Evolutionary conservation across 1,140 invertebrate genomes (phyloP).

Genomic region (Bombus sibiricus): DNA sequence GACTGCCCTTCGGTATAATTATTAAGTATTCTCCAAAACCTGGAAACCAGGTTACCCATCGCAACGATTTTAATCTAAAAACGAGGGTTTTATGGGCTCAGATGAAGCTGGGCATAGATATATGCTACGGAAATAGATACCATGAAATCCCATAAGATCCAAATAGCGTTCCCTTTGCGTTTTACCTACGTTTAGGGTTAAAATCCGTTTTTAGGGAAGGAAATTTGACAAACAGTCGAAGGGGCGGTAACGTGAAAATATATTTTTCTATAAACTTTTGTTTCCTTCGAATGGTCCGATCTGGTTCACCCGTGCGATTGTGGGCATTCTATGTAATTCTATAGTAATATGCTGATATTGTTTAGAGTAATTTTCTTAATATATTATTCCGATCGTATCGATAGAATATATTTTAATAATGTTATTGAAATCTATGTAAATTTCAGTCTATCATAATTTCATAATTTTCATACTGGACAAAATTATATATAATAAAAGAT

Average conservation of each 20-base stretch:
- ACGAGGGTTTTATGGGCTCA: conserved; percentile 61
- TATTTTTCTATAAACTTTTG: conserved; percentile 31
- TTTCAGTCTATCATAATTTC: background rate
- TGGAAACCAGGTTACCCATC: conserved; percentile 42
- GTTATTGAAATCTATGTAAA: background rate
- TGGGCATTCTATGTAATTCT: background rate
- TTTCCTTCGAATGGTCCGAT: background rate
- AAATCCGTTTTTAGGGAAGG: conserved; percentile 38
- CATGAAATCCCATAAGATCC: conserved; percentile 38
- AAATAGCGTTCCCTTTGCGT: conserved; percentile 39
- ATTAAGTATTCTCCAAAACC: conserved; percentile 23
- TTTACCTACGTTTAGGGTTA: conserved; percentile 29
- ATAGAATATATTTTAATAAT: background rate
- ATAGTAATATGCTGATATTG: background rate
- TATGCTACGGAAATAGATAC: conserved; percentile 37
- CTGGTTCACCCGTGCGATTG: background rate
- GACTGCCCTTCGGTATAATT: conserved; percentile 44
- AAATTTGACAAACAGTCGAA: background rate
- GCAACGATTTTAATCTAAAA: conserved; percentile 61
- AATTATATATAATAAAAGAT: too few relatives aligned
- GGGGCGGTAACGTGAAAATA: conserved; percentile 24
- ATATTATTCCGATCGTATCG: background rate
- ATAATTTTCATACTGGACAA: background rate
- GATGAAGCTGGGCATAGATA: conserved; percentile 10
- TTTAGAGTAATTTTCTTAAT: background rate